phyloP scores from a whole-genome alignment of 1,140 invertebrate genomes.

The Musca vetustissima region DNA sequence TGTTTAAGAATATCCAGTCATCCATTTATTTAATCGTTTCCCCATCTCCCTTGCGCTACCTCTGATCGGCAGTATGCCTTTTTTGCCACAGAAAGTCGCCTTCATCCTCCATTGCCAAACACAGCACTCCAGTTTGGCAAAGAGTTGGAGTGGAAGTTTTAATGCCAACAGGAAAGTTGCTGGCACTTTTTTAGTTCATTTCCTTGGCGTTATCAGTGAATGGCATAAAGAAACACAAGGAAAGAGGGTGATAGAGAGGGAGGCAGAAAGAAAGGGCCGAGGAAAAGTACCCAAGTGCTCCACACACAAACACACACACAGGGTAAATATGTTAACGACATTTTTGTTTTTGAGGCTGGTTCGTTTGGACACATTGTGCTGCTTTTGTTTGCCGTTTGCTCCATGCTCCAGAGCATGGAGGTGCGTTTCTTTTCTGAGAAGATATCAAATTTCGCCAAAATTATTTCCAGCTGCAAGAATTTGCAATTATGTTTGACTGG shows the following conservation, averaged over 20 bases:
- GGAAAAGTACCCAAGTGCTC: background rate
- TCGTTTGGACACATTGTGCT: too few relatives aligned
- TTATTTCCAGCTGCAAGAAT: conserved; percentile 4
- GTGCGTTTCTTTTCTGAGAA: background rate
- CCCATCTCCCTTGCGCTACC: background rate
- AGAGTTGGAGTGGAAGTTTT: background rate
- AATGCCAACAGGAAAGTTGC: background rate
- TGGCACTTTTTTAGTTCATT: too few relatives aligned
- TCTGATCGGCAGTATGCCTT: too few relatives aligned
- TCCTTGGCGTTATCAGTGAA: too few relatives aligned
- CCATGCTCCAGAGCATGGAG: background rate
- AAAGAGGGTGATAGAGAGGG: background rate
- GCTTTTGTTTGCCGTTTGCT: too few relatives aligned
- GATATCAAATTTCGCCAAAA: conserved; percentile 21
- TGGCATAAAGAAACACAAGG: too few relatives aligned
- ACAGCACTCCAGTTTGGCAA: background rate
- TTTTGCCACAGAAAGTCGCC: background rate
- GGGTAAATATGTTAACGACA: conserved; percentile 5
- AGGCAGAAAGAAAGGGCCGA: background rate
- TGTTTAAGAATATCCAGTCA: background rate
- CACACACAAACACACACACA: too few relatives aligned
- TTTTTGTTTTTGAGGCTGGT: background rate
- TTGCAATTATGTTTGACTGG: background rate
- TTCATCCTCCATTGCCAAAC: background rate
- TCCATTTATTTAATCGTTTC: background rate